Conservation (phyloP, 2,888 invertebrate species). For the Hylaea fasciaria region DNA sequence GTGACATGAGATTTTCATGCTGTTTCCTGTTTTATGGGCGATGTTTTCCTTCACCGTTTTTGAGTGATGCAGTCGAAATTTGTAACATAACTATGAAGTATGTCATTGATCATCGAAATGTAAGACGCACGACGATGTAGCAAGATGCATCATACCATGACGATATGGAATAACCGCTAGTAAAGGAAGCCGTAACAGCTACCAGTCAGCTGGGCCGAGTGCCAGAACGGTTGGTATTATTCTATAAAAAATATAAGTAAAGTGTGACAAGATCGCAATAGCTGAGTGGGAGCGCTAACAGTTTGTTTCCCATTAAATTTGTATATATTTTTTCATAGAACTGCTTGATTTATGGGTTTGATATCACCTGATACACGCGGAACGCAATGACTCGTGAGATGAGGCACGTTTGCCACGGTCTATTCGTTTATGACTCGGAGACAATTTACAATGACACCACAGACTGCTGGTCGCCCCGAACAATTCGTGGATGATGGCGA, state of each 20-base stretch:
- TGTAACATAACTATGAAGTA: too few relatives aligned
- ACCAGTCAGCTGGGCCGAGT: slow-evolving; percentile 18
- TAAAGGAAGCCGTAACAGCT: slow-evolving; percentile 5
- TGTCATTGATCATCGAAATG: too few relatives aligned
- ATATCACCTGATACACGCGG: neutral
- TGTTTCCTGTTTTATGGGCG: too few relatives aligned
- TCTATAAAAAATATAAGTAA: slow-evolving; percentile 19
- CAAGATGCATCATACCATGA: slow-evolving; percentile 1
- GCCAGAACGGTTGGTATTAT: slow-evolving; percentile 18
- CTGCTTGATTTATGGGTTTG: slow-evolving; percentile 4
- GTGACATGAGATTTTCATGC: neutral
- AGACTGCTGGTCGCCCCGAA: slow-evolving; percentile 16
- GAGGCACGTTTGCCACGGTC: neutral
- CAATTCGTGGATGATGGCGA: too few relatives aligned
- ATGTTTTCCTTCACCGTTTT: too few relatives aligned
- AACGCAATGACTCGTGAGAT: neutral
- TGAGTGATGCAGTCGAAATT: too few relatives aligned
- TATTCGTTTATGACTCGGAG: neutral
- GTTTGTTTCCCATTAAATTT: slow-evolving; percentile 14
- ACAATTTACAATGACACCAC: neutral
- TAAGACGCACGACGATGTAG: too few relatives aligned
- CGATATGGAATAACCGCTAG: neutral
- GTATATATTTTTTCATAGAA: slow-evolving; percentile 14
- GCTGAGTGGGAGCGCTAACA: slow-evolving; percentile 24
- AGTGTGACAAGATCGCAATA: slow-evolving; percentile 20